A percentile compares a stretch with the other conserved stretches of the same genome.
These are phyloP conservation scores for Ashinkailepas kermadecensis DNA, from an alignment of 2,888 invertebrate species.

Conservation along the genomic window DNA sequence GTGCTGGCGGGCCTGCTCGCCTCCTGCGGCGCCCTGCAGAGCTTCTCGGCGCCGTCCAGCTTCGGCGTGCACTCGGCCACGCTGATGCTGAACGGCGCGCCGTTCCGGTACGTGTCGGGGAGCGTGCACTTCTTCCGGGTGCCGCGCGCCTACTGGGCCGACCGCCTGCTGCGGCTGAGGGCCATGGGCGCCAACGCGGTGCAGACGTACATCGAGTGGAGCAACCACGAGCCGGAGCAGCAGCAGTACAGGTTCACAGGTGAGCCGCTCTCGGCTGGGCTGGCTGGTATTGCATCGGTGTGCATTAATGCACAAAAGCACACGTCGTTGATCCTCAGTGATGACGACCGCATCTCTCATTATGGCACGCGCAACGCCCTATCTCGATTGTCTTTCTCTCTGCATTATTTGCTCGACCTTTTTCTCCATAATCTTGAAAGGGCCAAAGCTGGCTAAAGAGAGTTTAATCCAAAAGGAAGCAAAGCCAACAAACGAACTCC, in stretches of 20 bases:
- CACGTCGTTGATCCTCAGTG: constrained; percentile 31
- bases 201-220: constrained; percentile 56
- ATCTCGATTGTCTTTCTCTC: too few relatives aligned
- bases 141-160: constrained; percentile 68
- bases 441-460: too few relatives aligned
- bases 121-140: constrained; percentile 81
- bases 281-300: neutral
- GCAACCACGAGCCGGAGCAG: constrained; percentile 42
- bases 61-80: constrained; percentile 30
- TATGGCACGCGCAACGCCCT: too few relatives aligned
- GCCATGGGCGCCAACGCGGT: constrained; percentile 81
- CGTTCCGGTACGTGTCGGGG: constrained; percentile 64
- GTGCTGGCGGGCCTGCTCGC: neutral
- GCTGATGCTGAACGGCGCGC: constrained; percentile 63
- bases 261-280: constrained; percentile 38
- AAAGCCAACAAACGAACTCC: too few relatives aligned
- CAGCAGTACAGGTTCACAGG: constrained; percentile 40
- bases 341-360: constrained; percentile 35
- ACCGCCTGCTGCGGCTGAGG: constrained; percentile 63
- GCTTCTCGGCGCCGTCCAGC: neutral
- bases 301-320: neutral
- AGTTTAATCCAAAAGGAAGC: too few relatives aligned
- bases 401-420: too few relatives aligned
- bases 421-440: too few relatives aligned
- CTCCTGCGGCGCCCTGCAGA: neutral